These are phyloP conservation scores for Drosophila miranda DNA, from an alignment of 1,140 invertebrate genomes.

Conservation along the genomic window DNA sequence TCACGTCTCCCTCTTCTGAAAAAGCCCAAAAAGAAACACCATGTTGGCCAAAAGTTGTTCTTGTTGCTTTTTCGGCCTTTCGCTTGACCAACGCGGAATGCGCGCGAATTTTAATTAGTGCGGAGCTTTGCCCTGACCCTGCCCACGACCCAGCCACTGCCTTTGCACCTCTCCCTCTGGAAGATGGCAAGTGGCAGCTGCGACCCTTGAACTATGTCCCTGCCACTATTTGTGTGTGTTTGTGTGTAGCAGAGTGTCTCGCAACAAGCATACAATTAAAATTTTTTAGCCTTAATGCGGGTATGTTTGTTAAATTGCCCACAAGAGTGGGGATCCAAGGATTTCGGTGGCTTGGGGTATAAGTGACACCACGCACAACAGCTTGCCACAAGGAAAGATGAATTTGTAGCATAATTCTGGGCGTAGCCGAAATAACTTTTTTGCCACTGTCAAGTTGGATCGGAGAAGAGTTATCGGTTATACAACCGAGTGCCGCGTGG, in stretches of 20 bases:
- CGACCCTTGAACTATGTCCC: slow-evolving; percentile 42
- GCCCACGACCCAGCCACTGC: not conserved
- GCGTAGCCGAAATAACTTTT: slow-evolving; percentile 11
- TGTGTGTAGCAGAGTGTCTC: slow-evolving; percentile 41
- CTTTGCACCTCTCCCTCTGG: not conserved
- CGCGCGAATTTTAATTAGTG: slow-evolving; percentile 80
- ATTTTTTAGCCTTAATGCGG: slow-evolving; percentile 81
- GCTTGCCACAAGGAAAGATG: slow-evolving; percentile 11
- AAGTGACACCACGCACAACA: slow-evolving; percentile 12
- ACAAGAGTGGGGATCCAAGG: slow-evolving; percentile 36
- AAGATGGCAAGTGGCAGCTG: slow-evolving; percentile 49
- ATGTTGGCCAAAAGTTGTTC: slow-evolving; percentile 70
- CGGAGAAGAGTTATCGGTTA: too few species aligned
- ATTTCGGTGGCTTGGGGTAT: slow-evolving; percentile 2
- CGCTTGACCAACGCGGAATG: slow-evolving; percentile 78
- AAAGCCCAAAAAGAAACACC: slow-evolving; percentile 70
- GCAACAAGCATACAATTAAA: slow-evolving; percentile 80
- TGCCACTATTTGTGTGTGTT: slow-evolving; percentile 3
- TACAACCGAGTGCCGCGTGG: too few species aligned
- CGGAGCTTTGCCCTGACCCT: slow-evolving; percentile 4
- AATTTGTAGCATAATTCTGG: slow-evolving; percentile 41
- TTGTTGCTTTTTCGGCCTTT: slow-evolving; percentile 53
- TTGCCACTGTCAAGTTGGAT: too few species aligned
- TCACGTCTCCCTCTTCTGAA: slow-evolving; percentile 8
- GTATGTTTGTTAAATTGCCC: slow-evolving; percentile 81